phyloP scores from a whole-genome alignment of 2,113 vertebrate species.

The Aviceda subcristata region DNA sequence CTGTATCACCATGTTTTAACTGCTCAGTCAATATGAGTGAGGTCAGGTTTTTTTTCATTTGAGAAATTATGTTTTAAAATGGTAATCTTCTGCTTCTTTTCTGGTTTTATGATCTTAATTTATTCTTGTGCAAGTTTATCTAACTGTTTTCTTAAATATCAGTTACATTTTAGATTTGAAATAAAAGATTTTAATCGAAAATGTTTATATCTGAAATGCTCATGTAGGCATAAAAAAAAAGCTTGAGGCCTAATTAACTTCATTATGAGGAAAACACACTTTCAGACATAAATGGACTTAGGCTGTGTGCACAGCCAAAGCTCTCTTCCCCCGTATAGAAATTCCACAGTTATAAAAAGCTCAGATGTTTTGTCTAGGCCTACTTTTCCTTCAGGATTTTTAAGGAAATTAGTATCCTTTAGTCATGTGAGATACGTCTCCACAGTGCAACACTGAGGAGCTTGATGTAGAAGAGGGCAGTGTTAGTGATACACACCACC shows the following conservation, averaged over 20 bases:
- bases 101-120: not conserved
- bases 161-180: not conserved
- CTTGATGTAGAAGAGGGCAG: not conserved
- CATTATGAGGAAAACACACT: not conserved
- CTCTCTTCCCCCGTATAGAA: not conserved
- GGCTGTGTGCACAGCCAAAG: not conserved
- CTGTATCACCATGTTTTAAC: not conserved
- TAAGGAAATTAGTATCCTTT: not conserved
- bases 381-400: conserved; percentile 30
- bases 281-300: not conserved
- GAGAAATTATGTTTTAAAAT: not conserved
- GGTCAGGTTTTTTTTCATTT: not conserved
- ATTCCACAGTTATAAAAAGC: conserved; percentile 28
- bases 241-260: not conserved
- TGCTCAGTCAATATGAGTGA: not conserved
- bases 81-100: not conserved
- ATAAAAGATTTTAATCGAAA: not conserved
- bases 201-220: not conserved
- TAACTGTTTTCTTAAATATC: not conserved
- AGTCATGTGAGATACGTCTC: not conserved
- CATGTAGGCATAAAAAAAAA: not conserved
- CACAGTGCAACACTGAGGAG: not conserved
- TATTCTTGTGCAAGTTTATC: not conserved
- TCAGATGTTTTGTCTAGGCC: conserved; percentile 46
- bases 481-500: not conserved